Evolutionary conservation across 2,113 vertebrate species (phyloP).

Genomic region (Mus musculus): GRCm39 chr4:134331001-134331500

Average conservation of each 20-base stretch:
- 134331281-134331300: not conserved
- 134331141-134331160: not conserved
- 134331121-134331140: not conserved
- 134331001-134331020: not conserved
- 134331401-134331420: no score
- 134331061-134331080: not conserved
- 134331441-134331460: no score
- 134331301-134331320: not conserved
- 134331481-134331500: not conserved
- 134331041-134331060: not conserved
- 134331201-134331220: not conserved
- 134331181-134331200: conserved; percentile 10
- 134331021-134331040: not conserved
- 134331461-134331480: not conserved
- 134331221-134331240: not conserved
- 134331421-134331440: no score
- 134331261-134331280: not conserved
- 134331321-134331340: not conserved
- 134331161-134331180: not conserved
- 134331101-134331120: no score
- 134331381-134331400: not conserved
- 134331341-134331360: not conserved
- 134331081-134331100: not conserved
- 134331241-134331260: not conserved
- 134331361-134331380: not conserved